Evolutionary conservation across 2,888 invertebrate genomes (phyloP).

Genomic region (Athetis lepigone): DNA sequence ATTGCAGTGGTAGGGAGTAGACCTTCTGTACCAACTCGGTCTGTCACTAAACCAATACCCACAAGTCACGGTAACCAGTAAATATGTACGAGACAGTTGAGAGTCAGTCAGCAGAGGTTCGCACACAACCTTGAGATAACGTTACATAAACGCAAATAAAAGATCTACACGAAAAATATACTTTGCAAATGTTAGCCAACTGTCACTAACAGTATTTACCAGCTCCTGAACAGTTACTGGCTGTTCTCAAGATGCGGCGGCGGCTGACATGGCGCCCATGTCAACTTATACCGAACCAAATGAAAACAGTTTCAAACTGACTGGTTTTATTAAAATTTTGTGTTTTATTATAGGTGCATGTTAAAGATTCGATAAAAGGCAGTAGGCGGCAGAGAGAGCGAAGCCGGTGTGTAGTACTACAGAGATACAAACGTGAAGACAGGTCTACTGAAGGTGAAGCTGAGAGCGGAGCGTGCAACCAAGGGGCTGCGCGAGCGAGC

Average conservation of each 20-base stretch:
- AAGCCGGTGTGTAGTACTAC: constrained; percentile 65
- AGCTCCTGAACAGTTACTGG: constrained; percentile 12
- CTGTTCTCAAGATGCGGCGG: not conserved
- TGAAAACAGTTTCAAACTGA: not conserved
- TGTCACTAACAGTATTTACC: constrained; percentile 37
- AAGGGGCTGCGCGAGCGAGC: constrained; percentile 6
- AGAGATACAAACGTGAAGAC: constrained; percentile 16
- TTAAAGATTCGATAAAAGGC: constrained; percentile 11
- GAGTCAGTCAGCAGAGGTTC: constrained; percentile 15
- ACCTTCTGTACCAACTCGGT: not conserved
- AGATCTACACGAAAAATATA: constrained; percentile 51
- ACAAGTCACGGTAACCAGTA: constrained; percentile 15
- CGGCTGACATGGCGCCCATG: not conserved
- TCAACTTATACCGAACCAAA: not conserved
- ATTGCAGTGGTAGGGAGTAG: constrained; percentile 5
- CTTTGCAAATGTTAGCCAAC: constrained; percentile 34
- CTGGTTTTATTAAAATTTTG: not conserved
- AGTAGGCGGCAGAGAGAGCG: constrained; percentile 38
- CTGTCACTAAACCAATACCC: not conserved
- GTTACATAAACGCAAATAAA: constrained; percentile 70
- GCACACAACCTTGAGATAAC: constrained; percentile 68
- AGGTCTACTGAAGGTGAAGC: constrained; percentile 20
- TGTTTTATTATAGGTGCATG: constrained; percentile 12
- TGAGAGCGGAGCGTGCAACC: constrained; percentile 44
- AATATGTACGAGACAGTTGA: constrained; percentile 16